Percentiles rank a stretch among this genome's conserved stretches.
Conservation (phyloP, 1,140 invertebrate species). For the Drosophila bocqueti region DNA sequence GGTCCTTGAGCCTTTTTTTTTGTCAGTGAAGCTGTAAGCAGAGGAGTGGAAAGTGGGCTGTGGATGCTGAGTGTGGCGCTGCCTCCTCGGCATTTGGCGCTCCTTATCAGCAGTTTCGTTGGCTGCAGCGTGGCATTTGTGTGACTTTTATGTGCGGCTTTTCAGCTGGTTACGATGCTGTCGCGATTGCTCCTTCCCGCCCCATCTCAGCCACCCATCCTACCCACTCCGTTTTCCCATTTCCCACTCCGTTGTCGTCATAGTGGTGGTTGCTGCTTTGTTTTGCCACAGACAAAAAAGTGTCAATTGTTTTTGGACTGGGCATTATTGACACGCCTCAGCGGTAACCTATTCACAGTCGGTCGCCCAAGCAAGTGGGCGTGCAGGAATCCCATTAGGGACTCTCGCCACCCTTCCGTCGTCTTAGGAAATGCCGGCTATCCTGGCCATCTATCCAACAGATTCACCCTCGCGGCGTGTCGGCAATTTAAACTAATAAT, state of each 20-base stretch:
- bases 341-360: constrained; percentile 69
- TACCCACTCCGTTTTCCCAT: neutral
- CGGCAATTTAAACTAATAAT: constrained; percentile 85
- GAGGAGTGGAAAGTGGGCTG: constrained; percentile 11
- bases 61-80: neutral
- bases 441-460: constrained; percentile 7
- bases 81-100: constrained; percentile 49
- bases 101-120: constrained; percentile 78
- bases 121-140: constrained; percentile 78
- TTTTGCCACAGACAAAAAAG: constrained; percentile 61
- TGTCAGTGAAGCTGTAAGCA: constrained; percentile 17
- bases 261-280: constrained; percentile 56
- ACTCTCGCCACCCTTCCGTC: constrained; percentile 32
- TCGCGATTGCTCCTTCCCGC: constrained; percentile 54
- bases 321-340: constrained; percentile 65
- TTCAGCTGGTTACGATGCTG: constrained; percentile 77
- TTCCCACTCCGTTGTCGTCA: neutral
- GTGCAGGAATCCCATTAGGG: constrained; percentile 81
- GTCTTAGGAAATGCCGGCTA: constrained; percentile 35
- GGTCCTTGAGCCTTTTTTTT: neutral
- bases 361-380: constrained; percentile 82
- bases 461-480: constrained; percentile 49
- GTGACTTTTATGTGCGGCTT: constrained; percentile 81
- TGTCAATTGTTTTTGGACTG: constrained; percentile 66
- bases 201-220: neutral